Evolutionary conservation across 1,140 invertebrate species (phyloP), one percentile per base, ranked within the genome.

Genomic region (Dryas iulia): DNA sequence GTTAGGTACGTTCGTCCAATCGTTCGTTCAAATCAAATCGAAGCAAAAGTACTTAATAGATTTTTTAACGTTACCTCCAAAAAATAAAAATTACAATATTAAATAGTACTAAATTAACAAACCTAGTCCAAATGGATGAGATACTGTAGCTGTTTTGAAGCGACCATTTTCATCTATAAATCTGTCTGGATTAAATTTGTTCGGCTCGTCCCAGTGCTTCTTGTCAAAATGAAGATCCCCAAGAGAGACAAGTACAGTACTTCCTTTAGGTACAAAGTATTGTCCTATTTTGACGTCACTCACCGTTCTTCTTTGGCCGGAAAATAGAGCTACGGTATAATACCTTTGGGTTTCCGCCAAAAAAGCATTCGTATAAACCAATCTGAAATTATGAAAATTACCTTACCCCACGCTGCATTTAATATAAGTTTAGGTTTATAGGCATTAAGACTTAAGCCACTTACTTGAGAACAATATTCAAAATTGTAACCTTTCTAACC

Each of bases 111-210:
- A 18, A 59, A 59, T 53, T 26, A 18, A 70, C 74, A 81, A 83
- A 94, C 96, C 96, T 81, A 94, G 89, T 25, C 96, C 95, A 73
- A 96, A 97, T 4, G 93, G 87, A 66, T 95, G 92, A 2, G 95
- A 76, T 47, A 93, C 92, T 57, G 94, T 90, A 7, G 92, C 77
- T 39, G 81, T 83, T 56, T 88, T 91, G 2, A 94, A 61, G 52
- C 82, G 71, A 30, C 93, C 93, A 10, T 89, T 65, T 30, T 79
- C 72, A 33, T 83, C 80, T 10, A 92, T 87, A 81, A 92, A 92
- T 74, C 96, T 92, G 76, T 96, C 95, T 0, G 96, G 96, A 21
- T 93, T 92, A 79, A 97, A 97, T 10, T 81, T 83, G 7, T 94
- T 79, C 0, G 96, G 95, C 59, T 97, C 93, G 0, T 89, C 87